phyloP scores from a whole-genome alignment of 2,113 vertebrate genomes.

The Pseudolaguvia tuberculata region DNA sequence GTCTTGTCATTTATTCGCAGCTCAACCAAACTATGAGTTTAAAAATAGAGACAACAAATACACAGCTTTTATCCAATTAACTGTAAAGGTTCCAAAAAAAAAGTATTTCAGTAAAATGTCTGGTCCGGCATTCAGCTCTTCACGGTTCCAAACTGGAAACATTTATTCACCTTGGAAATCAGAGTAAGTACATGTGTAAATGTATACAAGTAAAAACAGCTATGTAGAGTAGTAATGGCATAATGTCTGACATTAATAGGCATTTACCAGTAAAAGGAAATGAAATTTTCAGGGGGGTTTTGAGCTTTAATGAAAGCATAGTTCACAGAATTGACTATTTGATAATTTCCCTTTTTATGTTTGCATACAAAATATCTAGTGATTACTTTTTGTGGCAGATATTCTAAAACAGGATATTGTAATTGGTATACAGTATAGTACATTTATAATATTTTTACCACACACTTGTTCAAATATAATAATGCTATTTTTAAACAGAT shows the following conservation, averaged over 20 bases:
- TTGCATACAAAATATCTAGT: constrained; percentile 36
- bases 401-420: not conserved
- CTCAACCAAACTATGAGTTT: not conserved
- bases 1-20: constrained; percentile 49
- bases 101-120: constrained; percentile 58
- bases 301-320: constrained; percentile 45
- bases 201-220: not conserved
- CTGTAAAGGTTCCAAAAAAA: constrained; percentile 32
- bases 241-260: constrained; percentile 11
- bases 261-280: constrained; percentile 34
- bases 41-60: constrained; percentile 38
- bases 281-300: constrained; percentile 41
- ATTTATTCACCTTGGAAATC: constrained; percentile 48
- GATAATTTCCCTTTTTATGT: constrained; percentile 39
- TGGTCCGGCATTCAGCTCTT: constrained; percentile 56
- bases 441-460: too few relatives aligned
- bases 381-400: not conserved
- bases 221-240: not conserved
- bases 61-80: constrained; percentile 34
- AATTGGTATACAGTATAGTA: too few relatives aligned
- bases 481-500: constrained; percentile 12
- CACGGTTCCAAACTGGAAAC: constrained; percentile 20
- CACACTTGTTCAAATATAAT: not conserved
- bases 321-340: constrained; percentile 8
- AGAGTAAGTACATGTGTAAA: constrained; percentile 58